phyloP scores from a whole-genome alignment of 2,888 invertebrate species.

The Cancer borealis region DNA sequence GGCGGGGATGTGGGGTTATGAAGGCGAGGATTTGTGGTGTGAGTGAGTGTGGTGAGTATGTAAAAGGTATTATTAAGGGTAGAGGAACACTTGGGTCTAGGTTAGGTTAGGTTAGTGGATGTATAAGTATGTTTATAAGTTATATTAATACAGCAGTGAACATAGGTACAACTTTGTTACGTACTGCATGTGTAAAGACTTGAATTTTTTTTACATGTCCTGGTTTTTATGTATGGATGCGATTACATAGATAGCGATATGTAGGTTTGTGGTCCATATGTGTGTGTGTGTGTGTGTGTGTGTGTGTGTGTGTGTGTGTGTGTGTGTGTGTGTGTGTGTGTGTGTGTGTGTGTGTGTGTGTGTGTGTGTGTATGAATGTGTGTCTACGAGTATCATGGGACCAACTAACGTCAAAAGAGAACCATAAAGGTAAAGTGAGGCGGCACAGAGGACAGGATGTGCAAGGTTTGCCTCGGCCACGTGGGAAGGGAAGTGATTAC shows the following conservation, averaged over 20 bases:
- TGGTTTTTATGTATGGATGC: background rate
- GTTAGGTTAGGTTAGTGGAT: background rate
- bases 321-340: background rate
- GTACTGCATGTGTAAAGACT: background rate
- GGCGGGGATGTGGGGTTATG: background rate
- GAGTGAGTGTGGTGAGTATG: background rate
- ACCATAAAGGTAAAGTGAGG: background rate
- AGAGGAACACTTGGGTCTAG: background rate
- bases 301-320: background rate
- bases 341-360: slow-evolving; percentile 6
- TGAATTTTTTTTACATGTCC: no score
- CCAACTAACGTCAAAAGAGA: background rate
- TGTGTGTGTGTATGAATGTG: background rate
- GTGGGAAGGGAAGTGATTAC: slow-evolving; percentile 35
- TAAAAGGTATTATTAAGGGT: background rate
- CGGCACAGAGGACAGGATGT: background rate
- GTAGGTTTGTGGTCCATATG: no score
- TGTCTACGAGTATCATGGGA: background rate
- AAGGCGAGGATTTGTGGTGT: background rate
- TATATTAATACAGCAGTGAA: no score
- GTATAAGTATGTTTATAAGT: background rate
- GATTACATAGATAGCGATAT: no score
- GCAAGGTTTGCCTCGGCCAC: background rate
- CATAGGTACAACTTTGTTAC: background rate
- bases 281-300: background rate